These are phyloP conservation scores for Crotalus helleri DNA, from an alignment of 2,113 vertebrate species.

Conservation along the genomic window DNA sequence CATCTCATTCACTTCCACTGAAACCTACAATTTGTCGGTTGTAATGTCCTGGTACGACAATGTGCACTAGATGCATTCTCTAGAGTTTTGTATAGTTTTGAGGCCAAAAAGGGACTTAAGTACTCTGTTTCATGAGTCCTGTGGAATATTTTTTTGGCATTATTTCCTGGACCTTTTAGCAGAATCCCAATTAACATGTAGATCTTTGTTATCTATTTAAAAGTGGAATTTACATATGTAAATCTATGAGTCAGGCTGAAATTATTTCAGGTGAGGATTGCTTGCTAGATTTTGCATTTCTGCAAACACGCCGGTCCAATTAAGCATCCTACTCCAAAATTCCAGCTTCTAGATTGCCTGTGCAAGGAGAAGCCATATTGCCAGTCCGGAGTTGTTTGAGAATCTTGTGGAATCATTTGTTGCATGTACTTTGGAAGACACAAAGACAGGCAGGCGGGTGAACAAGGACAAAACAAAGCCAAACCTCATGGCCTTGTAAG, in stretches of 20 bases:
- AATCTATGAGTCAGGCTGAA: not conserved
- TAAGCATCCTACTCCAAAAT: not conserved
- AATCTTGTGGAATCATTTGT: not conserved
- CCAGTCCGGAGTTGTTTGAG: not conserved
- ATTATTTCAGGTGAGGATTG: not conserved
- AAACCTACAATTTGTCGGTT: not conserved
- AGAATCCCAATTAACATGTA: not conserved
- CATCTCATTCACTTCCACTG: not conserved
- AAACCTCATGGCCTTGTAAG: conserved; percentile 49
- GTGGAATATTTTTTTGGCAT: not conserved
- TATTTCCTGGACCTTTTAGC: not conserved
- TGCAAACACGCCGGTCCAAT: not conserved
- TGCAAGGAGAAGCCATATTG: not conserved
- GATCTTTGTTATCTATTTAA: not conserved
- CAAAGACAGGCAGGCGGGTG: conserved; percentile 13
- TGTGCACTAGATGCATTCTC: not conserved
- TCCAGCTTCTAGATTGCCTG: not conserved
- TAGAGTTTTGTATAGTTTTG: not conserved
- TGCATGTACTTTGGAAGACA: conserved; percentile 21
- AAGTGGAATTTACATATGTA: not conserved
- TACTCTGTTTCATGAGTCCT: not conserved
- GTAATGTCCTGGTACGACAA: not conserved
- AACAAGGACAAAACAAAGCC: conserved; percentile 29
- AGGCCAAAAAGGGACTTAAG: not conserved
- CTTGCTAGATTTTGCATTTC: not conserved